Percentiles rank a stretch among this genome's conserved stretches.
These are phyloP conservation scores for Talpa occidentalis DNA, from an alignment of 2,113 vertebrate genomes.

Conservation along the genomic window DNA sequence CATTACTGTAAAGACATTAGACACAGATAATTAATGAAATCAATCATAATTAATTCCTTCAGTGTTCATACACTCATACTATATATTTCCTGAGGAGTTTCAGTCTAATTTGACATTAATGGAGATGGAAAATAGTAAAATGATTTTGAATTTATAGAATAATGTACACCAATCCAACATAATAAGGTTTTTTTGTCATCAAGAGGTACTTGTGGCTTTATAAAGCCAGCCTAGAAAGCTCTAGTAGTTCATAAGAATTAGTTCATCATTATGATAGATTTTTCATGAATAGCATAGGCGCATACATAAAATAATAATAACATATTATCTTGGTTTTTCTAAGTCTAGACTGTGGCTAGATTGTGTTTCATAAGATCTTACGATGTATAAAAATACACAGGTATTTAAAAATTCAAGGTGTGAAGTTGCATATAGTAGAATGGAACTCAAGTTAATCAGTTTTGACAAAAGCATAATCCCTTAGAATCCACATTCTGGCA, in stretches of 20 bases:
- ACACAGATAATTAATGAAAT: conserved; percentile 86
- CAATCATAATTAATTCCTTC: conserved; percentile 87
- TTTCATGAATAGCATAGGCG: conserved; percentile 40
- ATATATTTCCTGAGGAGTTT: conserved; percentile 84
- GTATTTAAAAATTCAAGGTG: background rate
- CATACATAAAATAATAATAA: background rate
- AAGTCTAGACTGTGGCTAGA: background rate
- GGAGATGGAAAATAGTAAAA: conserved; percentile 82
- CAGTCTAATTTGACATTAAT: conserved; percentile 84
- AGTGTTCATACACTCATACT: conserved; percentile 71
- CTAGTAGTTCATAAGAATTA: conserved; percentile 68
- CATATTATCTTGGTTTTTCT: background rate
- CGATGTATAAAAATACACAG: background rate
- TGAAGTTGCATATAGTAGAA: background rate
- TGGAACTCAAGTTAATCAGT: background rate
- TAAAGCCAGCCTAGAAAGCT: conserved; percentile 73
- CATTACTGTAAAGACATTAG: conserved; percentile 85
- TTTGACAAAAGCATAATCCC: background rate
- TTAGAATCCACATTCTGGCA: background rate
- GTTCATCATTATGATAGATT: conserved; percentile 43
- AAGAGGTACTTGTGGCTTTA: conserved; percentile 72
- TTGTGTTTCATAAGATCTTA: background rate
- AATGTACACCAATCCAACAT: conserved; percentile 77
- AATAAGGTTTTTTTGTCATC: conserved; percentile 78
- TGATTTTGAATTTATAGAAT: conserved; percentile 82